Conservation (phyloP, 2,888 invertebrate genomes). For the Lottia scabra region DNA sequence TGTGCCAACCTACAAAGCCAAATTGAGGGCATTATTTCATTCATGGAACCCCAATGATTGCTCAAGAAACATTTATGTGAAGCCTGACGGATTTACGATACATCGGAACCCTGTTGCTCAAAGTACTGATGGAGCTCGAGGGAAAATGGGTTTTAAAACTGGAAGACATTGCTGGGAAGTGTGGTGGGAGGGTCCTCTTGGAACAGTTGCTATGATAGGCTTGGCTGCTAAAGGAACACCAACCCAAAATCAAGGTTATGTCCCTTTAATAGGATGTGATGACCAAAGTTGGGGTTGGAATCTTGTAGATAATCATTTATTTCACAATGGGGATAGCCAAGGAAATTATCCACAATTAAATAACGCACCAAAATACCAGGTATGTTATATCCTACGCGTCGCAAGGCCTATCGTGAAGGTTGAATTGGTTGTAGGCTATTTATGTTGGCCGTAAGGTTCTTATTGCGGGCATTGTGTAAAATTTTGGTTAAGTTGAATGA, state of each 20-base stretch:
- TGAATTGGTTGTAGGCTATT: too few relatives aligned
- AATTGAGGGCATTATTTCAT: conserved; percentile 88
- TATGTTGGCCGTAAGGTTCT: too few relatives aligned
- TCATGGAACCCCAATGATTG: conserved; percentile 98
- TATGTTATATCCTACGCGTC: conserved; percentile 69
- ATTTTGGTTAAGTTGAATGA: too few relatives aligned
- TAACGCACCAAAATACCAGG: conserved; percentile 98
- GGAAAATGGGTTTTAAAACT: conserved; percentile 86
- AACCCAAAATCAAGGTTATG: conserved; percentile 94
- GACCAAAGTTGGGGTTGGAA: conserved; percentile 99
- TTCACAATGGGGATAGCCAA: conserved; percentile 95
- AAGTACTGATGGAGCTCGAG: conserved; percentile 92
- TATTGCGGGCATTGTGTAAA: too few relatives aligned
- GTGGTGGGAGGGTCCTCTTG: conserved; percentile 97
- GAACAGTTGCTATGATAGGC: conserved; percentile 96
- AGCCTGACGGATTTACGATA: conserved; percentile 95
- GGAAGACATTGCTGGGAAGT: conserved; percentile 98
- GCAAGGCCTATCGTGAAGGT: too few relatives aligned
- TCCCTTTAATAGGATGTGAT: conserved; percentile 93
- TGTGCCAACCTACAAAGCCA: conserved; percentile 90
- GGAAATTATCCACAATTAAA: conserved; percentile 93
- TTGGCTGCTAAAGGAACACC: conserved; percentile 80
- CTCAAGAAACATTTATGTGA: conserved; percentile 95
- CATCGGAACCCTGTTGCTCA: conserved; percentile 99
- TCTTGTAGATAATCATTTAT: conserved; percentile 94